These are phyloP conservation scores for Apteryx owenii DNA, from an alignment of 2,113 vertebrate species.

Conservation along the genomic window DNA sequence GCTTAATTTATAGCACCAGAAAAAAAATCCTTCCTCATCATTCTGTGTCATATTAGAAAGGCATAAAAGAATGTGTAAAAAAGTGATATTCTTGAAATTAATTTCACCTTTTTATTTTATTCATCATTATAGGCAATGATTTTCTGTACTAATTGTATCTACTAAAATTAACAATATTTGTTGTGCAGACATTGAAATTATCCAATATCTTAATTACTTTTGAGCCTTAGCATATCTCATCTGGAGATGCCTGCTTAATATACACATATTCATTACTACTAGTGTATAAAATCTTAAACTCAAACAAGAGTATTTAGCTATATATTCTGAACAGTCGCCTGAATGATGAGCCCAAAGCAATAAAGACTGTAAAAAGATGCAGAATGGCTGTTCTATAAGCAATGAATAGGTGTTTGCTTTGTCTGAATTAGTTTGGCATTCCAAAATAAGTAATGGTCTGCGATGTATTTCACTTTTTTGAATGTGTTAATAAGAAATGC, in stretches of 20 bases:
- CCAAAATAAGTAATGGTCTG: background rate
- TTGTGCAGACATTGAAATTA: background rate
- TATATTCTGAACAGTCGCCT: background rate
- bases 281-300: background rate
- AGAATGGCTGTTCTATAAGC: background rate
- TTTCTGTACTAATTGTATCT: background rate
- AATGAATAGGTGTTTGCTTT: fast-evolving
- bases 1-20: background rate
- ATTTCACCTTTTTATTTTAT: background rate
- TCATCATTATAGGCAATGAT: background rate
- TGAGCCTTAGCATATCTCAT: background rate
- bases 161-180: background rate
- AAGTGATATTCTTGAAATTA: background rate
- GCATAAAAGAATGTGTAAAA: background rate
- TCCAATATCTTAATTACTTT: background rate
- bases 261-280: background rate
- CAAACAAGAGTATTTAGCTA: background rate
- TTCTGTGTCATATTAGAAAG: background rate
- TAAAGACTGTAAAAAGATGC: background rate
- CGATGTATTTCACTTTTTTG: background rate
- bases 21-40: background rate
- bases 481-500: background rate
- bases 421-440: background rate
- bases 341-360: background rate
- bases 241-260: background rate